Percentiles rank a stretch among this genome's conserved stretches.
Conservation (phyloP, 1,140 invertebrate genomes). For the Drosophila santomea region DNA sequence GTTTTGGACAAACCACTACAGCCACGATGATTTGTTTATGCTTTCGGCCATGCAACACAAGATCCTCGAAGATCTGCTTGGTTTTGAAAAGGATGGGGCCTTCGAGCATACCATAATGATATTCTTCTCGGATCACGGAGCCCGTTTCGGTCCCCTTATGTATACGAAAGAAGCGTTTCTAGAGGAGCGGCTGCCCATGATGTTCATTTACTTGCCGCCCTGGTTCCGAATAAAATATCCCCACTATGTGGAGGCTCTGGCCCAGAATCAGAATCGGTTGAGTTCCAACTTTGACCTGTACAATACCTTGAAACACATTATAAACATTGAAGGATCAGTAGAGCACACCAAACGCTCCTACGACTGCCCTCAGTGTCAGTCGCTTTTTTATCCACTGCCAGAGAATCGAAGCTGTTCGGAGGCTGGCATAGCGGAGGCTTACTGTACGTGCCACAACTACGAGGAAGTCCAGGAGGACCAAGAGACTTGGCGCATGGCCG, state of each 20-base stretch:
- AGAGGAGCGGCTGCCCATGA: slow-evolving; percentile 96
- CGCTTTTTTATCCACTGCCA: slow-evolving; percentile 88
- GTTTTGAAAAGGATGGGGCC: slow-evolving; percentile 86
- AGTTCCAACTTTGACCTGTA: slow-evolving; percentile 94
- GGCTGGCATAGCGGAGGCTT: slow-evolving; percentile 89
- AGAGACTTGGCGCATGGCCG: slow-evolving; percentile 79
- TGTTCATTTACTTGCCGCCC: slow-evolving; percentile 91
- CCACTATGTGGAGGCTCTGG: slow-evolving; percentile 88
- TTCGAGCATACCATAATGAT: slow-evolving; percentile 90
- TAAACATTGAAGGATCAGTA: slow-evolving; percentile 54
- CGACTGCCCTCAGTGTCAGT: slow-evolving; percentile 86
- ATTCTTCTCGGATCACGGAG: slow-evolving; percentile 97
- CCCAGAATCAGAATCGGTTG: slow-evolving; percentile 89
- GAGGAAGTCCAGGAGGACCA: slow-evolving; percentile 71
- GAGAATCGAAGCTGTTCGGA: slow-evolving; percentile 88
- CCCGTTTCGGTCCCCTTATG: slow-evolving; percentile 92
- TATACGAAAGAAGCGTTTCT: slow-evolving; percentile 88
- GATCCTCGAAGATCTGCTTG: slow-evolving; percentile 86
- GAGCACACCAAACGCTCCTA: slow-evolving; percentile 23
- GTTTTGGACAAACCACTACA: slow-evolving; percentile 91
- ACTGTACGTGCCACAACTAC: slow-evolving; percentile 90
- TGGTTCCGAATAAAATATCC: slow-evolving; percentile 89
- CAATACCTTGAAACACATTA: slow-evolving; percentile 86
- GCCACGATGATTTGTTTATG: slow-evolving; percentile 91
- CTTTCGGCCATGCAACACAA: slow-evolving; percentile 88